A percentile compares a stretch with the other conserved stretches of the same genome.
These are phyloP conservation scores for Rhamnusium bicolor DNA, from an alignment of 2,888 invertebrate genomes.

Conservation along the genomic window DNA sequence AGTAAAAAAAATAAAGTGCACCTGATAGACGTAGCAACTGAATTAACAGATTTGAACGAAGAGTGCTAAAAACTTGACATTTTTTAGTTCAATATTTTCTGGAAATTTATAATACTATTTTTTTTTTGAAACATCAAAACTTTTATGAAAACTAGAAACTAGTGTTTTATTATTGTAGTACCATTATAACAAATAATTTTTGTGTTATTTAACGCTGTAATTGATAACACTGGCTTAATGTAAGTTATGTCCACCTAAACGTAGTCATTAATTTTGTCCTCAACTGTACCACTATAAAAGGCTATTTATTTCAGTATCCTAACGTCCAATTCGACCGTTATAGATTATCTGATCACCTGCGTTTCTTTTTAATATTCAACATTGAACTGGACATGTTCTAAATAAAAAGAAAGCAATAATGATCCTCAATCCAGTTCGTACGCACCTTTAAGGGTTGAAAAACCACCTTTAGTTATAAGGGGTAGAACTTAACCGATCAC, in stretches of 20 bases:
- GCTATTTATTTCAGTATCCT: conserved; percentile 17
- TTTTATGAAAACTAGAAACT: too few relatives aligned
- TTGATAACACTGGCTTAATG: neutral
- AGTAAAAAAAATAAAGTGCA: too few relatives aligned
- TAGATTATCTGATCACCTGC: conserved; percentile 55
- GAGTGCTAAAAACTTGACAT: too few relatives aligned
- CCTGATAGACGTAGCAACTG: too few relatives aligned
- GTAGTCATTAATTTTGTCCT: neutral
- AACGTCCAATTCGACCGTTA: conserved; percentile 50
- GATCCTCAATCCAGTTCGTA: conserved; percentile 45
- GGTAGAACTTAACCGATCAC: conserved; percentile 40
- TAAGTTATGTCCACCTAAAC: too few relatives aligned
- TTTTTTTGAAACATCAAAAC: too few relatives aligned
- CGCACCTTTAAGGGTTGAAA: conserved; percentile 48
- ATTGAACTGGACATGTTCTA: conserved; percentile 42
- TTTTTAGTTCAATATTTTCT: too few relatives aligned
- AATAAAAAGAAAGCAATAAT: conserved; percentile 46
- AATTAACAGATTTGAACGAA: too few relatives aligned
- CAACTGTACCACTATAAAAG: conserved; percentile 9
- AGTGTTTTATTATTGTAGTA: neutral
- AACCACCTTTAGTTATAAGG: conserved; percentile 36
- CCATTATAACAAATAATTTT: neutral
- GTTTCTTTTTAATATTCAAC: conserved; percentile 48
- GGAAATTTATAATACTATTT: too few relatives aligned
- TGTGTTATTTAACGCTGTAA: neutral